phyloP scores from a whole-genome alignment of 2,797 vertebrate genomes.

The Ammospiza maritima region DNA sequence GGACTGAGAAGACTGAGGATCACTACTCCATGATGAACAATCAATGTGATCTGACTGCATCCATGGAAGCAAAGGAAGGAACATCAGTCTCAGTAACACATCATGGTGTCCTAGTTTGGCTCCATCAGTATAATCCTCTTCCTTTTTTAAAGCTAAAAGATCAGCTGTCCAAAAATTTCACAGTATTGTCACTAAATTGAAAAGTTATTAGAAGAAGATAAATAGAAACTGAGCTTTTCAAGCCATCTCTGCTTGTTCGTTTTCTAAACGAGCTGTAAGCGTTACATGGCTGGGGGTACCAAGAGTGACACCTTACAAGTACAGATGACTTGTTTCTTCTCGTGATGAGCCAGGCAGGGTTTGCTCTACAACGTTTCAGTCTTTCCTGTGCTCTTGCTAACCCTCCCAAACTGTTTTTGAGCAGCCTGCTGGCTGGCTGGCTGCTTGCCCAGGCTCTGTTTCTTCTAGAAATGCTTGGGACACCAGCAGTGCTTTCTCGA shows the following conservation, averaged over 20 bases:
- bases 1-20: neutral
- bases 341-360: neutral
- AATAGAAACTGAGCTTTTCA: neutral
- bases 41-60: neutral
- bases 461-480: constrained; percentile 64
- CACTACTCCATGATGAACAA: neutral
- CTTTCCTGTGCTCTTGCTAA: neutral
- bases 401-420: constrained; percentile 8
- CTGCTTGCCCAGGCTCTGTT: constrained; percentile 61
- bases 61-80: neutral
- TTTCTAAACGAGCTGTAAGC: neutral
- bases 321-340: neutral
- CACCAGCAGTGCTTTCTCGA: neutral
- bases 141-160: constrained; percentile 46
- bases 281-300: neutral
- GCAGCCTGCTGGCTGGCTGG: constrained; percentile 48
- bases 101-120: neutral
- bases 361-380: constrained; percentile 12
- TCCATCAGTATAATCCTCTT: neutral
- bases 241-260: neutral
- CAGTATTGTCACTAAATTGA: constrained; percentile 44
- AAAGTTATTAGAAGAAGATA: neutral
- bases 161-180: constrained; percentile 33
- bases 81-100: neutral
- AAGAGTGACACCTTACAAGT: neutral